Conservation (phyloP, 1,140 invertebrate species). For the Bicyclus anynana region DNA sequence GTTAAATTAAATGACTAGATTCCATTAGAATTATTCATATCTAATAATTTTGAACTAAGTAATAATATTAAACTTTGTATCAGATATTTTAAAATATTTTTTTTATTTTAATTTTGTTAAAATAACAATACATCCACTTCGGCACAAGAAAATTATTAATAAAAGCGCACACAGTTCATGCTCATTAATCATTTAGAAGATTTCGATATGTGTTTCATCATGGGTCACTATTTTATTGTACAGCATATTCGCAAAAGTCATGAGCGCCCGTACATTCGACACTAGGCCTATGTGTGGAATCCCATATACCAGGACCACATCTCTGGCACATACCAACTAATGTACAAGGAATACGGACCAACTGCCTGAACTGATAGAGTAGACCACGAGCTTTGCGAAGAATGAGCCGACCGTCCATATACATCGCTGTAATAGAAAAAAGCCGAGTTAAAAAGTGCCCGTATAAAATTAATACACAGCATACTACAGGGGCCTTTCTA, state of each 20-base stretch:
- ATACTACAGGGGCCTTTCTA: no score
- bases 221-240: slow-evolving; percentile 34
- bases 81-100: no score
- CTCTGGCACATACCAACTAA: slow-evolving; percentile 90
- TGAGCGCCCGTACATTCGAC: slow-evolving; percentile 77
- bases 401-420: slow-evolving; percentile 95
- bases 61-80: no score
- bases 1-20: no score
- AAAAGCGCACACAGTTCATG: no score
- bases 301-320: slow-evolving; percentile 95
- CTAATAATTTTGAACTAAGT: no score
- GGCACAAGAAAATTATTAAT: no score
- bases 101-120: no score
- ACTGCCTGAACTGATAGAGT: slow-evolving; percentile 91
- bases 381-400: slow-evolving; percentile 94
- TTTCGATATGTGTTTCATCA: background rate
- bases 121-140: no score
- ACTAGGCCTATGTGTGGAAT: slow-evolving; percentile 89
- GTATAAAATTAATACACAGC: background rate
- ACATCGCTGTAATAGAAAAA: slow-evolving; percentile 83
- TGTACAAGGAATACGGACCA: slow-evolving; percentile 92
- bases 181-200: no score
- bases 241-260: slow-evolving; percentile 56
- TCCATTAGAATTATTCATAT: no score
- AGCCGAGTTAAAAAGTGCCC: background rate